Evolutionary conservation across 1,140 invertebrate species (phyloP).

Genomic region (Drosophila ambigua): DNA sequence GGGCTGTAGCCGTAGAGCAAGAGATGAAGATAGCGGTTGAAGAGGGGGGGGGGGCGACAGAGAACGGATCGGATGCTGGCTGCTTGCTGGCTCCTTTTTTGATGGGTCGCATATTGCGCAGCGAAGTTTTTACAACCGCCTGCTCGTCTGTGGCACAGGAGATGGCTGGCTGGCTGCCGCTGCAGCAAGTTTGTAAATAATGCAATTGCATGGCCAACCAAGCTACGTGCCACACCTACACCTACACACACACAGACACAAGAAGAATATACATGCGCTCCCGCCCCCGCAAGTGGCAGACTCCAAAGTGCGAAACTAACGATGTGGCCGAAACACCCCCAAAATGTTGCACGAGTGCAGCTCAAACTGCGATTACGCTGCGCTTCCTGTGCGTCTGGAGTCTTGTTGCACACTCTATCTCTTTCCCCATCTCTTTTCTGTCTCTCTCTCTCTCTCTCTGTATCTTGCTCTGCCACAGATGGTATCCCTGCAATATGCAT

Average conservation of each 20-base stretch:
- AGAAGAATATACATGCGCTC: neutral
- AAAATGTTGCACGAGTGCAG: slow-evolving; percentile 49
- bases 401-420: slow-evolving; percentile 38
- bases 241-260: neutral
- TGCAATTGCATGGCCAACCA: slow-evolving; percentile 46
- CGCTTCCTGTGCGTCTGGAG: slow-evolving; percentile 9
- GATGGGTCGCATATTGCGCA: slow-evolving; percentile 41
- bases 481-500: slow-evolving; percentile 63
- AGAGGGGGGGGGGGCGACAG: neutral
- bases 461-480: slow-evolving; percentile 29
- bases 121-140: slow-evolving; percentile 51
- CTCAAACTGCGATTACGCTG: slow-evolving; percentile 50
- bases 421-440: neutral
- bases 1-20: neutral
- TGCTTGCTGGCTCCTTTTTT: slow-evolving; percentile 2
- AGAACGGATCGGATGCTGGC: neutral
- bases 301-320: slow-evolving; percentile 70
- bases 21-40: too few relatives aligned
- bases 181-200: slow-evolving; percentile 71
- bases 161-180: slow-evolving; percentile 25
- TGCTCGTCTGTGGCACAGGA: slow-evolving; percentile 30
- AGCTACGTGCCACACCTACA: slow-evolving; percentile 12
- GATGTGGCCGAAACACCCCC: slow-evolving; percentile 62
- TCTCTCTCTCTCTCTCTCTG: neutral
- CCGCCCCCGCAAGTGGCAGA: slow-evolving; percentile 46